Evolutionary conservation across 2,888 invertebrate species (phyloP).

Genomic region (Drosophila nigritarsus): DNA sequence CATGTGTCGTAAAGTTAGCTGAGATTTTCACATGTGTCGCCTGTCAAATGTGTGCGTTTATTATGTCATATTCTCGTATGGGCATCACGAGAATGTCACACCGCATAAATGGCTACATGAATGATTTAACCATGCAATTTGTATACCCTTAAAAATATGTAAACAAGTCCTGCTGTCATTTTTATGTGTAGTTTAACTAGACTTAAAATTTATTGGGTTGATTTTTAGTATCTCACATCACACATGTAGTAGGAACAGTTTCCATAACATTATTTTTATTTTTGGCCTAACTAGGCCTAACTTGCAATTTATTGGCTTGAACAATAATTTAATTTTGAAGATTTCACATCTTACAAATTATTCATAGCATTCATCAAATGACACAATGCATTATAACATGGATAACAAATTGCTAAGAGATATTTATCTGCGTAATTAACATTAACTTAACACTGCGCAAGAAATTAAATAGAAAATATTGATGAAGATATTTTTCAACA

Average conservation of each 20-base stretch:
- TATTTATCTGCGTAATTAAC: background rate
- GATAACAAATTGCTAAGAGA: background rate
- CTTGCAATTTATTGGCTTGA: background rate
- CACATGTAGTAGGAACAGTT: background rate
- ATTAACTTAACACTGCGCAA: background rate
- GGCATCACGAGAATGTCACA: conserved; percentile 31
- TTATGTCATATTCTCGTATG: conserved; percentile 43
- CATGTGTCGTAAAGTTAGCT: conserved; percentile 43
- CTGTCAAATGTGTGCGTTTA: conserved; percentile 60
- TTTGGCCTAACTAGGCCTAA: background rate
- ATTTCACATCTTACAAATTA: background rate
- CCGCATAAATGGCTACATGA: conserved; percentile 57
- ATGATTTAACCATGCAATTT: conserved; percentile 58
- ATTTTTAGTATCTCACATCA: background rate
- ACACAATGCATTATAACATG: background rate
- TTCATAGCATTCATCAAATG: background rate
- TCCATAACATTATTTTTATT: background rate
- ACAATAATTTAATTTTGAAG: background rate
- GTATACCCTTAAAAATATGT: background rate
- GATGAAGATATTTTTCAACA: background rate
- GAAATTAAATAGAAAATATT: background rate
- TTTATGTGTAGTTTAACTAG: background rate
- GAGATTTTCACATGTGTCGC: conserved; percentile 43
- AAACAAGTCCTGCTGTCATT: background rate
- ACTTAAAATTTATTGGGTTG: background rate